Evolutionary conservation across 2,888 invertebrate species (phyloP), one percentile per base, ranked within the genome.

Genomic region (Torymus aiolomorphi): DNA sequence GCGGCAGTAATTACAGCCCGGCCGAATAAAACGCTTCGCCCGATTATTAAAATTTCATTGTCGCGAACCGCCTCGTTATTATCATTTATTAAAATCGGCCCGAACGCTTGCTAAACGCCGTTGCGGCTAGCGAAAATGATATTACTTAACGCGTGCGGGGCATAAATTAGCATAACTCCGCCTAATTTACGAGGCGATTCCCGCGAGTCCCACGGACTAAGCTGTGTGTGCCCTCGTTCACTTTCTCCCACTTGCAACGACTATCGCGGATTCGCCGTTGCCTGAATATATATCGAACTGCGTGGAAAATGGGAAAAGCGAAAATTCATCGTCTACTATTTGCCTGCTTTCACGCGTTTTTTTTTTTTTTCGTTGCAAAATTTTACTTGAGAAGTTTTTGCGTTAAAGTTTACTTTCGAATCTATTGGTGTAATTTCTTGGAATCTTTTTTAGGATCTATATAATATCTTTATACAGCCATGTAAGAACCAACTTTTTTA

Each of bases 161-260:
- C 16, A 78, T 78, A 74, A 74, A 78, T 78, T 78, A 78, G 74
- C 78, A 74, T 78, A 78, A 78, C 69, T 78, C 62, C 49, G 56
- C 12, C 59, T 62, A 78, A 73, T 78, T 78, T 78, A 74, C 69
- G 74, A 74, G 51, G 51, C 63, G 62, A 73, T 59, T 12, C 65
- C 8, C n/a, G 49, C 57, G 49, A 78, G 49, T 74, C 74, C 74
- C 69, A 70, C 73, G 73, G 14, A 52, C 24, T 24, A 20, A 20
- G 20, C 20, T 20, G 20, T 20, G 20, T 67, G 62, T 49, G 56
- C 62, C 71, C 18, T 67, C 73, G 42, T 69, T 62, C 69, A 51
- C 78, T 67, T 74, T 78, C 73, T 73, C 78, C 49, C 24, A 42
- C 42, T 42, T 8, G 42, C 42, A 10, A 42, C 8, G 42, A 42